A percentile compares a stretch with the other conserved stretches of the same genome.
phyloP scores from a whole-genome alignment of 1,140 invertebrate genomes.

The Drosophila virilis region DNA sequence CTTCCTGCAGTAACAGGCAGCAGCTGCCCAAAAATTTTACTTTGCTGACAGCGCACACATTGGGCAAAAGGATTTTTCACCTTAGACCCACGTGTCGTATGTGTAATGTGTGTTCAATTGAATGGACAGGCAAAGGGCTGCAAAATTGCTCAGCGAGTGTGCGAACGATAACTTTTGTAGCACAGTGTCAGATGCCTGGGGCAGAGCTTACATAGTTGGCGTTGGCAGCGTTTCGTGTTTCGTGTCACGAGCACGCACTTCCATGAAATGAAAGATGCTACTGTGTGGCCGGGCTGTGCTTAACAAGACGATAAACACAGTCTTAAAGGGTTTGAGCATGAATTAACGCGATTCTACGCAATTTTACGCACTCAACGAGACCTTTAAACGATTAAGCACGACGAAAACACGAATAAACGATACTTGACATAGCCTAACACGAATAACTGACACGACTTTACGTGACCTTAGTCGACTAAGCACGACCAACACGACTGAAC shows the following conservation, averaged over 20 bases:
- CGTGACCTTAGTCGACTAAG: too few species aligned
- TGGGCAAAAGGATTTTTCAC: constrained; percentile 32
- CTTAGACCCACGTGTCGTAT: constrained; percentile 46
- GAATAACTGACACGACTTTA: too few species aligned
- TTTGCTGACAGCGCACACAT: constrained; percentile 60
- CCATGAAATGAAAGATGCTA: neutral
- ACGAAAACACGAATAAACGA: too few species aligned
- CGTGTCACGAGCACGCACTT: neutral
- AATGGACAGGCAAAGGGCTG: constrained; percentile 46
- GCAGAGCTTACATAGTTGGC: neutral
- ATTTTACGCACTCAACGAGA: too few species aligned
- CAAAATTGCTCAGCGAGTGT: constrained; percentile 18
- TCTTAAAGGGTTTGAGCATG: too few species aligned
- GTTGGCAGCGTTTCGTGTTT: neutral
- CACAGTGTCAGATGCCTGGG: constrained; percentile 5
- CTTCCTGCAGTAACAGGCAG: constrained; percentile 22
- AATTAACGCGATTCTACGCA: too few species aligned
- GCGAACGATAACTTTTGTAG: neutral
- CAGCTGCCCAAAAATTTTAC: constrained; percentile 55
- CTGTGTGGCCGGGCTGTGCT: neutral
- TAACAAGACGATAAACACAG: neutral
- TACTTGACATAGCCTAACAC: too few species aligned
- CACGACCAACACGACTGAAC: too few species aligned
- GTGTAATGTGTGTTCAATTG: constrained; percentile 57
- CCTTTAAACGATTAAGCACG: too few species aligned